Conservation (phyloP, 2,888 invertebrate genomes). For the Byasa hedistus region DNA sequence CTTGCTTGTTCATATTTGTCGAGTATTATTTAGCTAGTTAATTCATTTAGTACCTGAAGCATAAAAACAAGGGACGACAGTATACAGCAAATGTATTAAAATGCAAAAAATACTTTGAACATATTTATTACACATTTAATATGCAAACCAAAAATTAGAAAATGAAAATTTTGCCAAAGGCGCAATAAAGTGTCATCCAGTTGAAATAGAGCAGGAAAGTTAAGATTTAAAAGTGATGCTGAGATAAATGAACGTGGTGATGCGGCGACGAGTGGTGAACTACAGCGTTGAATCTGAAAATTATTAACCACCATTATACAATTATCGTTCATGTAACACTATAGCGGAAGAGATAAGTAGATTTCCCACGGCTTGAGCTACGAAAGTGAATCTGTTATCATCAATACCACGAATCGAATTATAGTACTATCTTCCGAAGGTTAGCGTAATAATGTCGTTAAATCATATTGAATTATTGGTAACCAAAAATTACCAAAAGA, state of each 20-base stretch:
- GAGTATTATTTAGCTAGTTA: too few species aligned
- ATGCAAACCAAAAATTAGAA: background rate
- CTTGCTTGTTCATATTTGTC: too few species aligned
- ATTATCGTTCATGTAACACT: background rate
- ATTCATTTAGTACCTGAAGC: too few species aligned
- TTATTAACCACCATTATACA: constrained; percentile 25
- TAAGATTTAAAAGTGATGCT: constrained; percentile 43
- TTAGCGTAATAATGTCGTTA: too few species aligned
- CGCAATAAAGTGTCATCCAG: background rate
- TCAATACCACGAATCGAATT: background rate
- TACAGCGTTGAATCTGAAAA: constrained; percentile 81
- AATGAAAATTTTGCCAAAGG: background rate
- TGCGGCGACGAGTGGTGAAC: constrained; percentile 77
- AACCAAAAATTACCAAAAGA: too few species aligned
- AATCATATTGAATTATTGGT: too few species aligned
- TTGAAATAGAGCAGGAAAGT: background rate
- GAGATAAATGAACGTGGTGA: constrained; percentile 71
- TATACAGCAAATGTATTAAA: background rate
- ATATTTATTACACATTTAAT: background rate
- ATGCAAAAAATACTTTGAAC: background rate
- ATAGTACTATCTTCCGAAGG: too few species aligned
- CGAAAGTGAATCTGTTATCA: background rate
- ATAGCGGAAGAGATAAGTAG: background rate
- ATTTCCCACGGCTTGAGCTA: background rate
- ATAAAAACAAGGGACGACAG: background rate